Evolutionary conservation across 2,888 invertebrate genomes (phyloP).

Genomic region (Galerucella calmariensis): DNA sequence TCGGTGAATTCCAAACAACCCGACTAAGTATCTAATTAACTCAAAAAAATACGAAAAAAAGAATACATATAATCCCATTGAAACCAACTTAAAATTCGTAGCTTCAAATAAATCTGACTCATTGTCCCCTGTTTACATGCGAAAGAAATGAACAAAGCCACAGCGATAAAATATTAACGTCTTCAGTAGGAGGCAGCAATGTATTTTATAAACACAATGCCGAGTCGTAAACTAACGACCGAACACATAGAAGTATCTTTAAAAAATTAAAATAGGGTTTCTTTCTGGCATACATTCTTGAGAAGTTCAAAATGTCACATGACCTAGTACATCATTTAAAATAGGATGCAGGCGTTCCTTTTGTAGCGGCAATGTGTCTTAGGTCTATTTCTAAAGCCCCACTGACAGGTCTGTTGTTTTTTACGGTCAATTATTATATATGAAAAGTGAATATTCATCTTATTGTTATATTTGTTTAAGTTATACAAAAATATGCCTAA

Average conservation of each 20-base stretch:
- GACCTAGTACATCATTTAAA: no score
- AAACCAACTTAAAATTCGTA: constrained; percentile 35
- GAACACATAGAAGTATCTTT: background rate
- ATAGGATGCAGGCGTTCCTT: no score
- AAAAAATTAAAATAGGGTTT: no score
- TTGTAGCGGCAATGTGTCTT: no score
- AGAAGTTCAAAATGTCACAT: no score
- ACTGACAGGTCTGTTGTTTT: no score
- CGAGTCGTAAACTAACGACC: constrained; percentile 11
- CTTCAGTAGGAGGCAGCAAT: constrained; percentile 41
- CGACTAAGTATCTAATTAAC: constrained; percentile 34
- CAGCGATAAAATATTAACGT: constrained; percentile 47
- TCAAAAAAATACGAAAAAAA: constrained; percentile 22
- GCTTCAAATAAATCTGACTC: constrained; percentile 39
- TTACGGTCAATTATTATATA: no score
- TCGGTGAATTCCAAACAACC: constrained; percentile 8
- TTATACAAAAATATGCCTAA: no score
- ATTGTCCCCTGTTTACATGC: constrained; percentile 38
- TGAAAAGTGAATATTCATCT: no score
- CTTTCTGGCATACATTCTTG: no score
- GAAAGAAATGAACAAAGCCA: constrained; percentile 44
- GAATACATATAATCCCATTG: constrained; percentile 33
- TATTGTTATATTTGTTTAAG: no score
- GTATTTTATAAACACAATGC: constrained; percentile 46
- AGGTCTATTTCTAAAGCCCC: no score